phyloP scores from a whole-genome alignment of 2,888 invertebrate genomes.

The Halocaridina rubra region DNA sequence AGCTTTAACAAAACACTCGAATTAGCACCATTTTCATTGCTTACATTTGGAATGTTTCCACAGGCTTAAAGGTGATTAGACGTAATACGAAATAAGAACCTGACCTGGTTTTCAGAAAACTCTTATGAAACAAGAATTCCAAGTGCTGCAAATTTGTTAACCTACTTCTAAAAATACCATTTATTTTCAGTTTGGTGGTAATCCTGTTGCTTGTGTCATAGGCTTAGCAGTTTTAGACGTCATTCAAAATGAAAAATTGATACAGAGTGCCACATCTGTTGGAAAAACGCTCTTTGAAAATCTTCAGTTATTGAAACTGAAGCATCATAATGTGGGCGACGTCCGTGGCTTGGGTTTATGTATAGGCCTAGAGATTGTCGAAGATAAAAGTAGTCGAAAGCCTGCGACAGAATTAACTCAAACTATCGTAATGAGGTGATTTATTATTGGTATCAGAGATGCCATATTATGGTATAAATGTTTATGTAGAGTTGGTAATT shows the following conservation, averaged over 20 bases:
- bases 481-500: too few species aligned
- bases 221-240: constrained; percentile 73
- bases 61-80: too few species aligned
- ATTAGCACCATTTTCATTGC: too few species aligned
- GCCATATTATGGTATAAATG: too few species aligned
- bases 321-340: constrained; percentile 69
- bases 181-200: constrained; percentile 70
- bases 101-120: too few species aligned
- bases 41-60: too few species aligned
- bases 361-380: constrained; percentile 74
- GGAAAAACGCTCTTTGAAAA: constrained; percentile 68
- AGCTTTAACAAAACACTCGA: too few species aligned
- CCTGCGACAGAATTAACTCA: constrained; percentile 66
- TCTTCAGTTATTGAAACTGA: constrained; percentile 27
- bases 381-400: constrained; percentile 65
- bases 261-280: constrained; percentile 69
- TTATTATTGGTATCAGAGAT: too few species aligned
- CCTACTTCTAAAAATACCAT: too few species aligned
- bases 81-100: too few species aligned
- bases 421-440: constrained; percentile 65
- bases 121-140: too few species aligned
- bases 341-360: constrained; percentile 75
- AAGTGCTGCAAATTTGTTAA: too few species aligned
- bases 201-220: constrained; percentile 73
- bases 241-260: constrained; percentile 69